Evolutionary conservation across 2,797 vertebrate genomes (phyloP).

Genomic region (Babyrousa celebensis): DNA sequence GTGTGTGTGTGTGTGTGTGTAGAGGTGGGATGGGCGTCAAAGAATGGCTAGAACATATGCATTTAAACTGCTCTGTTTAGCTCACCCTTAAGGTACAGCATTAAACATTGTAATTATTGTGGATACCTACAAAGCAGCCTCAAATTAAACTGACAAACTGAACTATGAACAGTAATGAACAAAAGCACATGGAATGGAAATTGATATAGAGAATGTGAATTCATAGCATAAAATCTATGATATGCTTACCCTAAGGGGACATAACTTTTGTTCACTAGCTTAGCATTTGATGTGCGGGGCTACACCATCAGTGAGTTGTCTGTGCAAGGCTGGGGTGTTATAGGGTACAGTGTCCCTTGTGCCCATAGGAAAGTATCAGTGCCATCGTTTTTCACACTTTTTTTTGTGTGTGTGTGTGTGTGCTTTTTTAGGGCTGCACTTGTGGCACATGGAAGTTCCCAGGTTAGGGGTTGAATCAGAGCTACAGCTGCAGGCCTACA

Average conservation of each 20-base stretch:
- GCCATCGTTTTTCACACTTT: not conserved
- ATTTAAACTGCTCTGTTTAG: conserved; percentile 78
- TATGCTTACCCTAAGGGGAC: not conserved
- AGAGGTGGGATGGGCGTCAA: not conserved
- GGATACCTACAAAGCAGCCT: conserved; percentile 28
- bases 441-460: no score
- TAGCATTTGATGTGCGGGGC: not conserved
- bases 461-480: no score
- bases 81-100: conserved; percentile 14
- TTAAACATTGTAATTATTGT: conserved; percentile 66
- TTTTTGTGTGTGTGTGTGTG: conserved; percentile 22
- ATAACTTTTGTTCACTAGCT: not conserved
- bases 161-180: conserved; percentile 68
- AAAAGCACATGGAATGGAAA: conserved; percentile 57
- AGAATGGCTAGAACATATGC: conserved; percentile 36
- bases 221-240: conserved; percentile 54
- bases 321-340: not conserved
- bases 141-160: conserved; percentile 71
- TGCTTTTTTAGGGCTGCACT: no score
- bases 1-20: no score
- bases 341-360: not conserved
- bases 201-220: conserved; percentile 54
- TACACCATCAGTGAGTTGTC: not conserved
- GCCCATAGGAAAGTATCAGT: not conserved
- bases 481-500: no score